Evolutionary conservation across 2,113 vertebrate species (phyloP).

Genomic region (Macrotis lagotis): DNA sequence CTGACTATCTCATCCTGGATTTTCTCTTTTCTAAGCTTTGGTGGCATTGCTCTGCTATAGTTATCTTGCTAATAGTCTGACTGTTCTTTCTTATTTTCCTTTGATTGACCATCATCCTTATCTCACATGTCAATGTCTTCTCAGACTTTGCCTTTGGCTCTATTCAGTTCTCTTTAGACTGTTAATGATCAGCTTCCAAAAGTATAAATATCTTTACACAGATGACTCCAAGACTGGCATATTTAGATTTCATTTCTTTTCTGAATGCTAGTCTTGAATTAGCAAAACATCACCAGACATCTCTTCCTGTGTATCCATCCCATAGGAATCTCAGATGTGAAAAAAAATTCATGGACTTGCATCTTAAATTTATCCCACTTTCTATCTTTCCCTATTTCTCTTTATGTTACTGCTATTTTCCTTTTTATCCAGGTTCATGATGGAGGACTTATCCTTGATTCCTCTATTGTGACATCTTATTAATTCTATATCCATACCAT

Average conservation of each 20-base stretch:
- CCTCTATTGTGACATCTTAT: neutral
- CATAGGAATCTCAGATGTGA: neutral
- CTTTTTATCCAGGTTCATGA: neutral
- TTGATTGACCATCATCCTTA: neutral
- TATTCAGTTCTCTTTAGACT: neutral
- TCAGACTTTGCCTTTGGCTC: neutral
- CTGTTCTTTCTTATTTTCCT: neutral
- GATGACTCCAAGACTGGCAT: neutral
- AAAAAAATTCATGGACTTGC: neutral
- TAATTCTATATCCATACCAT: neutral
- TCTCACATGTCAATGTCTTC: neutral
- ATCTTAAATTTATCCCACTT: neutral
- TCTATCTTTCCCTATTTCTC: neutral
- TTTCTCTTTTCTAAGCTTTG: neutral
- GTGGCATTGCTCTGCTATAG: neutral
- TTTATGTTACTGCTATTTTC: neutral
- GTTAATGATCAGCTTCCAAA: neutral
- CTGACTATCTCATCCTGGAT: neutral
- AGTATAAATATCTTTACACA: neutral
- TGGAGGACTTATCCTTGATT: neutral
- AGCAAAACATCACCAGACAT: neutral
- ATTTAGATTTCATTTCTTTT: neutral
- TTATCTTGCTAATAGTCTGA: neutral
- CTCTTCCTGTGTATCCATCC: no score
- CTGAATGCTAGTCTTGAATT: neutral